Evolutionary conservation across 1,140 invertebrate species (phyloP).

Genomic region (Zaprionus capensis): DNA sequence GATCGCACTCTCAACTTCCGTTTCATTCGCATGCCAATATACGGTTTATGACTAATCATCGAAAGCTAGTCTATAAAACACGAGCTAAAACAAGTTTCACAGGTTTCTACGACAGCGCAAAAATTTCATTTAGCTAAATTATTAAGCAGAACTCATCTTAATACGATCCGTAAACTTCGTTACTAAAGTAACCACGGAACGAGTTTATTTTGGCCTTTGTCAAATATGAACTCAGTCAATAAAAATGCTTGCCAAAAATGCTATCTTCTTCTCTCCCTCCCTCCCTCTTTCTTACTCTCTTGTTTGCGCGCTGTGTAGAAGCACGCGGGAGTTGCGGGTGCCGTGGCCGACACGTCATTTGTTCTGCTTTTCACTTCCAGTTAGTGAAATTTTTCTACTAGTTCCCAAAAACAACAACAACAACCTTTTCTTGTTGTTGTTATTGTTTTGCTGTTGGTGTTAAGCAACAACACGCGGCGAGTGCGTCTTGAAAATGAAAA

Average conservation of each 20-base stretch:
- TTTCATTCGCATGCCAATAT: slow-evolving; percentile 58
- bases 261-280: neutral
- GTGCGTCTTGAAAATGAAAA: slow-evolving; percentile 64
- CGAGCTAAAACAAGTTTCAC: slow-evolving; percentile 68
- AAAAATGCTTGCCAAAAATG: slow-evolving; percentile 59
- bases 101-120: slow-evolving; percentile 40
- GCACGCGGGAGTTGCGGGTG: neutral
- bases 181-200: slow-evolving; percentile 51
- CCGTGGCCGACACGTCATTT: slow-evolving; percentile 56
- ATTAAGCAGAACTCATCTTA: slow-evolving; percentile 68
- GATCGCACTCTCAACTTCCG: slow-evolving; percentile 52
- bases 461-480: slow-evolving; percentile 66
- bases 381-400: slow-evolving; percentile 75
- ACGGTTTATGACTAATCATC: slow-evolving; percentile 74
- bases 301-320: slow-evolving; percentile 31
- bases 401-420: slow-evolving; percentile 32
- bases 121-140: slow-evolving; percentile 54
- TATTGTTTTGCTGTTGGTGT: slow-evolving; percentile 62
- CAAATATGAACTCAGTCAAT: slow-evolving; percentile 51
- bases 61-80: slow-evolving; percentile 56
- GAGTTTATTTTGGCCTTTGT: slow-evolving; percentile 51
- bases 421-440: slow-evolving; percentile 23
- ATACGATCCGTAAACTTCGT: slow-evolving; percentile 33
- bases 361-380: slow-evolving; percentile 80
- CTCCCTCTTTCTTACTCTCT: slow-evolving; percentile 2